phyloP scores from a whole-genome alignment of 37 sponge, comb jelly and placozoan genomes.

The Dysidea cf. avara region DNA sequence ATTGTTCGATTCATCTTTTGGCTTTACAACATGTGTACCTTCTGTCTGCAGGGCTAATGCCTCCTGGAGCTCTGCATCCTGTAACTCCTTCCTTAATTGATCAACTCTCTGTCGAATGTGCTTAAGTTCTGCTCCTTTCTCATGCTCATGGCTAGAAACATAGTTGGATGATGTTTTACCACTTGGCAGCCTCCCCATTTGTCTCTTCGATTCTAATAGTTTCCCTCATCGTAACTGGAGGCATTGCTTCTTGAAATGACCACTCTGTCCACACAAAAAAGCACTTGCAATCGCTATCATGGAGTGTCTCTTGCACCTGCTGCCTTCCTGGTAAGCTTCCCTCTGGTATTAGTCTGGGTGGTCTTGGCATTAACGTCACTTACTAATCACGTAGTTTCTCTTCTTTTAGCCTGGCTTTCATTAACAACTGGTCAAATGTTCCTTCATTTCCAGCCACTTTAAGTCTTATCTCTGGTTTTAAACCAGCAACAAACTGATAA shows the following conservation, averaged over 20 bases:
- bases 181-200: no score
- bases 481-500: conserved; percentile 51
- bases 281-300: no score
- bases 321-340: no score
- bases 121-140: background rate
- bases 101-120: no score
- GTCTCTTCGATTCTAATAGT: no score
- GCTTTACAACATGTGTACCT: background rate
- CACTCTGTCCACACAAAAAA: no score
- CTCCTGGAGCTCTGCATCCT: background rate
- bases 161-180: conserved; percentile 11
- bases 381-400: conserved; percentile 25
- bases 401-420: conserved; percentile 48
- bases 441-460: conserved; percentile 46
- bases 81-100: conserved; percentile 1
- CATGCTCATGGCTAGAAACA: background rate
- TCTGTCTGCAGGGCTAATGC: background rate
- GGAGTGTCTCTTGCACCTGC: no score
- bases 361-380: no score
- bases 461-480: conserved; percentile 26
- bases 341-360: no score
- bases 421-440: conserved; percentile 31
- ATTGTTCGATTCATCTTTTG: background rate
- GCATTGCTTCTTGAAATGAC: no score
- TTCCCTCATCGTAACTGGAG: no score